Conservation (phyloP, 2,888 invertebrate genomes). For the Achlya flavicornis region DNA sequence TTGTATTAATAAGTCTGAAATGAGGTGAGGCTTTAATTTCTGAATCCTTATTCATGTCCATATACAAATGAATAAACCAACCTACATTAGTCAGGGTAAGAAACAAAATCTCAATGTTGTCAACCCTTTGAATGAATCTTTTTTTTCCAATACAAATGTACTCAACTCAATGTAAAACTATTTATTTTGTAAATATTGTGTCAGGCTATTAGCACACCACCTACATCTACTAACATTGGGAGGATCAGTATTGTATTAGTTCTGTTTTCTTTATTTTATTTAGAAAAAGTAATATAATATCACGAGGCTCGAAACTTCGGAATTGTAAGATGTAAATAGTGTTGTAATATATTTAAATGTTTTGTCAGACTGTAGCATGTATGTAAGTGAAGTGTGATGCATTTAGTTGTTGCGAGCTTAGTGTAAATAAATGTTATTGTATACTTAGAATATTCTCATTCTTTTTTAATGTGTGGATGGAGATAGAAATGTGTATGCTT, state of each 20-base stretch:
- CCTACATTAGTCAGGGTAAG: neutral
- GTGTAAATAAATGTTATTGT: conserved; percentile 75
- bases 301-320: conserved; percentile 45
- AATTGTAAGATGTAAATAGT: conserved; percentile 46
- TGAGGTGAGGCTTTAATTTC: neutral
- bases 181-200: conserved; percentile 49
- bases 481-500: conserved; percentile 33
- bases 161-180: conserved; percentile 22
- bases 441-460: conserved; percentile 64
- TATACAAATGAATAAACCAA: neutral
- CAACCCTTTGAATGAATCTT: conserved; percentile 3
- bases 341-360: conserved; percentile 40
- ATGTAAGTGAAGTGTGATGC: conserved; percentile 54
- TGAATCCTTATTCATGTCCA: neutral
- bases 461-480: conserved; percentile 45
- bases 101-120: conserved; percentile 4
- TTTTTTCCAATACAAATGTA: neutral
- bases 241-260: conserved; percentile 46
- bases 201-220: conserved; percentile 12
- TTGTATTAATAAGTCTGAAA: neutral
- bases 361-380: conserved; percentile 40
- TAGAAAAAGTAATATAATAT: conserved; percentile 30
- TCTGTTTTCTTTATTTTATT: conserved; percentile 38
- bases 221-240: conserved; percentile 23
- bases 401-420: conserved; percentile 69